A percentile compares a stretch with the other conserved stretches of the same genome.
Conservation (phyloP, 2,888 invertebrate genomes). For the Leucoptera coffeella region DNA sequence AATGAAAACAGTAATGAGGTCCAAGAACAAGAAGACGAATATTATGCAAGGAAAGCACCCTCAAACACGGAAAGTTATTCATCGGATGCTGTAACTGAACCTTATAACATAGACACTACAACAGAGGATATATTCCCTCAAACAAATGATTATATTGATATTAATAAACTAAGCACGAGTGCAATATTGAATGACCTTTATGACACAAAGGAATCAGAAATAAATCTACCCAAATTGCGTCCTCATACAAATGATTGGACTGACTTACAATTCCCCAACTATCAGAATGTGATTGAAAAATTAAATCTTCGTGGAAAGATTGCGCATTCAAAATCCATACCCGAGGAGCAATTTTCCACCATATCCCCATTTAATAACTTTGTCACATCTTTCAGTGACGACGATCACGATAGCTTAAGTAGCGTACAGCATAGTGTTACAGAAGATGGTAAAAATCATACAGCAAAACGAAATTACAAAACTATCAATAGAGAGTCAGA, state of each 20-base stretch:
- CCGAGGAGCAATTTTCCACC: constrained; percentile 68
- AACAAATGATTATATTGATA: constrained; percentile 41
- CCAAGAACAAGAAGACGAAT: constrained; percentile 21
- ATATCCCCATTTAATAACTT: constrained; percentile 31
- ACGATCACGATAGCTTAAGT: constrained; percentile 41
- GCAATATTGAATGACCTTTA: constrained; percentile 25
- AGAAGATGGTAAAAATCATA: constrained; percentile 16
- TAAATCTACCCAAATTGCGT: constrained; percentile 69
- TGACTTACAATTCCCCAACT: constrained; percentile 62
- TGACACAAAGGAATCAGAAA: constrained; percentile 48
- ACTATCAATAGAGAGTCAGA: constrained; percentile 19
- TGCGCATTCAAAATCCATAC: constrained; percentile 67
- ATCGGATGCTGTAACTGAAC: not conserved
- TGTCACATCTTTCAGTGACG: constrained; percentile 19
- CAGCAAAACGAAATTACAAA: constrained; percentile 24
- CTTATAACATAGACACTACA: constrained; percentile 10
- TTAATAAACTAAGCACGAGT: constrained; percentile 35
- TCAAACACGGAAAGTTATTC: constrained; percentile 15
- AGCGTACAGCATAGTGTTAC: constrained; percentile 34
- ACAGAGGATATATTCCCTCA: constrained; percentile 17
- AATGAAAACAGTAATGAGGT: constrained; percentile 11
- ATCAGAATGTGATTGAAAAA: constrained; percentile 35
- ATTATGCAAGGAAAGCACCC: constrained; percentile 45
- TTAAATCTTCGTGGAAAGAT: constrained; percentile 48
- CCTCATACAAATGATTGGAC: constrained; percentile 85